Evolutionary conservation across 2,888 invertebrate genomes (phyloP).

Genomic region (Sminthurides aquaticus): DNA sequence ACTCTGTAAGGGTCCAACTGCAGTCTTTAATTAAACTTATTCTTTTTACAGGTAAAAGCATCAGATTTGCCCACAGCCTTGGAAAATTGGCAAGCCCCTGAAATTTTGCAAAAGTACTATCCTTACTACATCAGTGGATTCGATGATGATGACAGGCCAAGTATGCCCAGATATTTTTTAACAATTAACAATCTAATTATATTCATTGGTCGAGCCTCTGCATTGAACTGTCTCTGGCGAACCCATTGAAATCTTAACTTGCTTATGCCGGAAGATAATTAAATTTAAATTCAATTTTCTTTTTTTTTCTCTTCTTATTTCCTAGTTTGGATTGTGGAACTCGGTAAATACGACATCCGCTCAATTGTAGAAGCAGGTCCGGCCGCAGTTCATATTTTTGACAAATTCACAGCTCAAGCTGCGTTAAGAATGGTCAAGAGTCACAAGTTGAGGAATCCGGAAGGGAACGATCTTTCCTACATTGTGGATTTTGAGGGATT

Average conservation of each 20-base stretch:
- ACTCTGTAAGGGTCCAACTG: too few relatives aligned
- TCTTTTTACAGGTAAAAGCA: neutral
- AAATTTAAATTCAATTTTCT: too few relatives aligned
- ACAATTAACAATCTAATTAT: neutral
- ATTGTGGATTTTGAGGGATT: neutral
- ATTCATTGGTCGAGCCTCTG: neutral
- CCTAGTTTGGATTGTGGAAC: conserved; percentile 1
- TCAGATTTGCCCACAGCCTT: neutral
- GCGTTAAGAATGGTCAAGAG: neutral
- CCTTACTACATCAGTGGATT: neutral
- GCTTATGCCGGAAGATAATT: too few relatives aligned
- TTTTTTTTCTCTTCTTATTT: too few relatives aligned
- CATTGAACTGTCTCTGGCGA: neutral
- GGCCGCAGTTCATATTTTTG: neutral
- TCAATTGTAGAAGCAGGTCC: neutral
- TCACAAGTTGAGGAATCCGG: conserved; percentile 2
- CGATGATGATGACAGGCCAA: conserved; percentile 5
- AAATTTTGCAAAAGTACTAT: neutral
- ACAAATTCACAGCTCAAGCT: neutral
- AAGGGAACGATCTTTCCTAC: neutral
- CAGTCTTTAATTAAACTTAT: too few relatives aligned
- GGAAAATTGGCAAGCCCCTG: neutral
- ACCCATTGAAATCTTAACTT: neutral
- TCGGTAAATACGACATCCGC: conserved; percentile 6
- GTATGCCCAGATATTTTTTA: neutral